Conservation (phyloP, 2,888 invertebrate genomes). For the Dolichomitus sp. region DNA sequence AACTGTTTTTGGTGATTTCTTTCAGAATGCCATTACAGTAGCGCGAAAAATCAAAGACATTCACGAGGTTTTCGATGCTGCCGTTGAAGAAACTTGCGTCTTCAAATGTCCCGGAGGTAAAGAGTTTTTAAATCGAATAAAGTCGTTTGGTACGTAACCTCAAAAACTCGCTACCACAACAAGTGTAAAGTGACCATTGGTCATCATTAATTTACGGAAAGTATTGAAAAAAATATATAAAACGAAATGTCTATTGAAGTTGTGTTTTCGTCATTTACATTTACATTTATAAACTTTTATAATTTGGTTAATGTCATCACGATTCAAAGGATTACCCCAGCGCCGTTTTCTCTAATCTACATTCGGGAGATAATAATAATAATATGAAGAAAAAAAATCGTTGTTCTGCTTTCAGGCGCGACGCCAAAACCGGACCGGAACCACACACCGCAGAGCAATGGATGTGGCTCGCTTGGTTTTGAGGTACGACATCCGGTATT, state of each 20-base stretch:
- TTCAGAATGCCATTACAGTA: slow-evolving; percentile 91
- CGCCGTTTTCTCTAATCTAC: neutral
- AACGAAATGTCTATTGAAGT: neutral
- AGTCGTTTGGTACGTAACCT: slow-evolving; percentile 31
- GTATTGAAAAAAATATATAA: neutral
- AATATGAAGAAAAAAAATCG: neutral
- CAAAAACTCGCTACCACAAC: slow-evolving; percentile 5
- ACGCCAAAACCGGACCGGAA: slow-evolving; percentile 91
- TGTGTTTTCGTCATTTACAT: neutral
- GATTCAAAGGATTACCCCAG: neutral
- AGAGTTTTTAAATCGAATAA: neutral
- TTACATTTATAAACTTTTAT: no score
- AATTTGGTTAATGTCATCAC: neutral
- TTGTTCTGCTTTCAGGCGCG: slow-evolving; percentile 87
- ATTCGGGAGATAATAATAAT: slow-evolving; percentile 18
- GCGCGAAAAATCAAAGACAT: slow-evolving; percentile 92
- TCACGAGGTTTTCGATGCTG: slow-evolving; percentile 94
- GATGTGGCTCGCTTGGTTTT: slow-evolving; percentile 95
- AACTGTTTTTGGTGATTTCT: slow-evolving; percentile 92
- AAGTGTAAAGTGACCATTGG: slow-evolving; percentile 1
- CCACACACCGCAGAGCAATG: slow-evolving; percentile 92
- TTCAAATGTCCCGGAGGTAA: slow-evolving; percentile 92
- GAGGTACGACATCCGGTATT: slow-evolving; percentile 87
- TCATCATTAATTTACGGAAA: neutral
- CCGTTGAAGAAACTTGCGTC: slow-evolving; percentile 94